Base-by-base conservation (phyloP, 2,888 invertebrate species). In the Dichetophora obliterata region DNA sequence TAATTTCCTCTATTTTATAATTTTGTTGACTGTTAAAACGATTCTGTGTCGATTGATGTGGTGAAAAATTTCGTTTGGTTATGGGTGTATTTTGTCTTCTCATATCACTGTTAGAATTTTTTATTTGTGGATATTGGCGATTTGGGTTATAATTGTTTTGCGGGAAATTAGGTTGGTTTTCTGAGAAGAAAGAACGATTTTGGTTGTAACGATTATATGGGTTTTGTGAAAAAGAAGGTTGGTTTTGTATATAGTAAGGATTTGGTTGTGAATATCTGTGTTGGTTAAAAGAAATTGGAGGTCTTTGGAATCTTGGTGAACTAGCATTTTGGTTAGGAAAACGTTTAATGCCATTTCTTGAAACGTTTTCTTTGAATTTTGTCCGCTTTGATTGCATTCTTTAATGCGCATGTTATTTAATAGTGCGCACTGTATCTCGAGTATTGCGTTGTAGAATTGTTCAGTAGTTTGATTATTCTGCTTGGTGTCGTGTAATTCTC, bases 331-430 rank as follows among this genome's bases (percentile, higher is more conserved):
- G 1, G 71, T 76, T 24, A 81, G 9, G 54, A 83, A 82, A 0
- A 73, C 50, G 61, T 81, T 82, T n/a, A 81, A 63, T 50, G 78
- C 81, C 79, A 82, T 81, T 76, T 82, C 80, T n/a, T 78, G 27
- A 69, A 72, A 82, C 4, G 52, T 50, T 52, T 77, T 50, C 74
- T 82, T 82, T n/a, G 80, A 77, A 11, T 24, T 31, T 0, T 82
- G 69, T 24, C 82, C 81, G 9, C 72, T 77, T 52, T 3, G 1
- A 66, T 82, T 75, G 2, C 3, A 57, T 59, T 82, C 82, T 19
- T 82, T 76, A 14, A 80, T 78, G 31, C 79, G 70, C 3, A 82
- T 61, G 61, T 80, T 78, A 48, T 81, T 83, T 0, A 27, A 68
- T 16, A 82, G 54, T 4, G 81, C 72, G 0, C 81, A 52, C 34